phyloP scores from a whole-genome alignment of 2,888 invertebrate species.

The Spisula solida region DNA sequence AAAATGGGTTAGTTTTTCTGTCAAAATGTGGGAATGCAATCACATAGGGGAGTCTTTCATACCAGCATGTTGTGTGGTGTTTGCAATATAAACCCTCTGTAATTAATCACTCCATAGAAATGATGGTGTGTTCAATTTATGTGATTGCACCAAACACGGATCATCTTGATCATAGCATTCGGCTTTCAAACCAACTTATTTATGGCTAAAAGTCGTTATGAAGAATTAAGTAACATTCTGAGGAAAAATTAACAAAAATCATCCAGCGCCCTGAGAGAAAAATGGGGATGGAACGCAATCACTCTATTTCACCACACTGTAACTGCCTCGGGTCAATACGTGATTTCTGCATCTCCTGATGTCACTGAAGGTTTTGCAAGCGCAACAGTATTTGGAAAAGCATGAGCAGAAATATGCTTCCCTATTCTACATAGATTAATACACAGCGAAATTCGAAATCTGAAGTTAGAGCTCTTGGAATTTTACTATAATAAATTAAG shows the following conservation, averaged over 20 bases:
- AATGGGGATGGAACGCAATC: too few relatives aligned
- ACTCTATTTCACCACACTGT: too few relatives aligned
- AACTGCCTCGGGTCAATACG: too few relatives aligned
- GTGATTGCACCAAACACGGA: not conserved
- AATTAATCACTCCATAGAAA: not conserved
- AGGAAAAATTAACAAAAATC: not conserved
- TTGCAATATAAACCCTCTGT: not conserved
- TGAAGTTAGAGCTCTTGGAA: too few relatives aligned
- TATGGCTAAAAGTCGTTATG: not conserved
- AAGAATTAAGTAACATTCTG: not conserved
- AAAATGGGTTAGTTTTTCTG: slow-evolving; percentile 5
- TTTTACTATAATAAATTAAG: too few relatives aligned
- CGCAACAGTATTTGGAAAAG: too few relatives aligned
- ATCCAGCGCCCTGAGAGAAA: too few relatives aligned
- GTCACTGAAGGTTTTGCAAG: too few relatives aligned
- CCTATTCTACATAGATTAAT: too few relatives aligned
- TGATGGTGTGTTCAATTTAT: not conserved
- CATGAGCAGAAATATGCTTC: too few relatives aligned
- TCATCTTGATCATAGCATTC: not conserved
- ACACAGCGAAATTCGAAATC: too few relatives aligned
- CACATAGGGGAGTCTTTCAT: not conserved
- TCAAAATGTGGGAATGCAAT: not conserved
- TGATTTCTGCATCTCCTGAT: too few relatives aligned
- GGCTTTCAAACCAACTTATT: not conserved
- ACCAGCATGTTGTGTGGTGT: not conserved